A percentile compares a stretch with the other conserved stretches of the same genome.
These are phyloP conservation scores for Yponomeuta cagnagella DNA, from an alignment of 2,888 invertebrate genomes.

Conservation along the genomic window DNA sequence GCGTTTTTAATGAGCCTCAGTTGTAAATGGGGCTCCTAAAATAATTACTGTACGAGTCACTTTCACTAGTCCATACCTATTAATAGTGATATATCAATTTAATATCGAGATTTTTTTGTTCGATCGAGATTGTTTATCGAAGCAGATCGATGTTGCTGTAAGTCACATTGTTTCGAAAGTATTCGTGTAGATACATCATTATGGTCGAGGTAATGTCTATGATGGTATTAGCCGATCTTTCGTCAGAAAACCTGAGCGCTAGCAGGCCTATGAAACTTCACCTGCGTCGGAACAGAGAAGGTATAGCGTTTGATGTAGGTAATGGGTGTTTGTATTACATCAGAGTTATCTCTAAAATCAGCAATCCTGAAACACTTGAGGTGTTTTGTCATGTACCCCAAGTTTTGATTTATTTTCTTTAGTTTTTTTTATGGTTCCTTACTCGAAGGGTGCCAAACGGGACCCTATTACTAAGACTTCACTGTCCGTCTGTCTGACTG, in stretches of 20 bases:
- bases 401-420: too few species aligned
- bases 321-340: neutral
- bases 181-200: neutral
- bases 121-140: neutral
- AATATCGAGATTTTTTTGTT: neutral
- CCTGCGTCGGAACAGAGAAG: neutral
- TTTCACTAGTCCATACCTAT: neutral
- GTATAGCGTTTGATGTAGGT: neutral
- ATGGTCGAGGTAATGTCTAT: neutral
- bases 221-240: neutral
- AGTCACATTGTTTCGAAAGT: neutral
- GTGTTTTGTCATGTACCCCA: too few species aligned
- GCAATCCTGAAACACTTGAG: too few species aligned
- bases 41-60: neutral
- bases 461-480: too few species aligned
- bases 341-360: neutral
- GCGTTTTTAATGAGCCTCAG: too few species aligned
- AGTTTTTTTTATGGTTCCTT: too few species aligned
- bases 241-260: neutral
- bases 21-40: too few species aligned
- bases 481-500: too few species aligned
- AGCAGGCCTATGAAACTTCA: neutral
- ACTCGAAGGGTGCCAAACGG: too few species aligned
- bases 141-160: neutral
- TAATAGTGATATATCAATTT: conserved; percentile 8